Conservation (phyloP, 2,888 invertebrate species). For the Lamproptera curius region DNA sequence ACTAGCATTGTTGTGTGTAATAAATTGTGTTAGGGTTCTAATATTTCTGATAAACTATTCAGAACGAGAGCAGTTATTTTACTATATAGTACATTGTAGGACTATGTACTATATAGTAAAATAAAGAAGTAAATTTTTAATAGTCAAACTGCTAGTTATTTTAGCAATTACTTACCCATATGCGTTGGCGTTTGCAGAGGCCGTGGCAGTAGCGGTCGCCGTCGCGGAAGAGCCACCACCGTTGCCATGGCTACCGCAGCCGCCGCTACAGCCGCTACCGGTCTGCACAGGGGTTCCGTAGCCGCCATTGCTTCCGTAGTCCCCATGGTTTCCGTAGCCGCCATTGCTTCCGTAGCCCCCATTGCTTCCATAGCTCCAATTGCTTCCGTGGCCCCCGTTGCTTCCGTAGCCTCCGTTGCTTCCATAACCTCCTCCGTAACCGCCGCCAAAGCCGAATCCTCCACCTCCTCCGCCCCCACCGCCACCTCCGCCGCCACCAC, state of each 20-base stretch:
- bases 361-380: slow-evolving; percentile 25
- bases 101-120: too few species aligned
- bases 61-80: too few species aligned
- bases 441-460: slow-evolving; percentile 26
- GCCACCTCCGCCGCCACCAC: slow-evolving; percentile 28
- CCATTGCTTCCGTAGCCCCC: slow-evolving; percentile 32
- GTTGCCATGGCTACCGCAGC: slow-evolving; percentile 10
- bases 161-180: slow-evolving; percentile 14
- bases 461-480: slow-evolving; percentile 29
- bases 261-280: slow-evolving; percentile 8
- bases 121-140: too few species aligned
- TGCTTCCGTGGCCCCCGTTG: slow-evolving; percentile 25
- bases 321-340: slow-evolving; percentile 24
- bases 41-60: too few species aligned
- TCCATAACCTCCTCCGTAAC: slow-evolving; percentile 29
- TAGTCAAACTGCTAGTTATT: too few species aligned
- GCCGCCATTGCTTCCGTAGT: slow-evolving; percentile 6
- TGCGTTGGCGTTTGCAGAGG: slow-evolving; percentile 8
- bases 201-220: slow-evolving; percentile 15
- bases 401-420: slow-evolving; percentile 29
- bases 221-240: slow-evolving; percentile 8
- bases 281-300: slow-evolving; percentile 2
- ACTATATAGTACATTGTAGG: too few species aligned
- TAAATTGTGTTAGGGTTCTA: too few species aligned
- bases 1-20: too few species aligned